Conservation (phyloP, 2,797 vertebrate genomes). For the Gallinago solitaria region DNA sequence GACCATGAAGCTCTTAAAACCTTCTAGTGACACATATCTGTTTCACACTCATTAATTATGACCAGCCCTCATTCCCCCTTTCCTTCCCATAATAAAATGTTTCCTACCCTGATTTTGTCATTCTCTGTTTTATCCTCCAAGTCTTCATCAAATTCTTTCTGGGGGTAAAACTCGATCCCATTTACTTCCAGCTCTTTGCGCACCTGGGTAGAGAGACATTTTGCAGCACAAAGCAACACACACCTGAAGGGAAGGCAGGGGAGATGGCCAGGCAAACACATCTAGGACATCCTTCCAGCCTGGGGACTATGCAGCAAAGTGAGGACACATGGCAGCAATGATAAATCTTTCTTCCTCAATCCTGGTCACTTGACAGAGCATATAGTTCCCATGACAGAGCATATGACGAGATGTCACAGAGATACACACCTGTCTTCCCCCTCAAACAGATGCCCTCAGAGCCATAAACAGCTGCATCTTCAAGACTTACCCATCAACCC, state of each 20-base stretch:
- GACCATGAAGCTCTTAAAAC: background rate
- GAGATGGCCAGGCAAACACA: background rate
- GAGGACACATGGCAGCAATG: background rate
- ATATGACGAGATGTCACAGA: background rate
- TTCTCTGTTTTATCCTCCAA: slow-evolving; percentile 97
- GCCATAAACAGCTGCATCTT: background rate
- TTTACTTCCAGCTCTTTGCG: slow-evolving; percentile 93
- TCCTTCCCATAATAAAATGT: background rate
- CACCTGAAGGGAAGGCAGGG: background rate
- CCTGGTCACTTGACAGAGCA: background rate
- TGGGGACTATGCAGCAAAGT: background rate
- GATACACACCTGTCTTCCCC: background rate
- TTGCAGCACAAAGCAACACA: slow-evolving; percentile 16
- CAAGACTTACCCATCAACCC: background rate
- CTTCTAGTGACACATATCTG: background rate
- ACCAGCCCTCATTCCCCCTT: background rate
- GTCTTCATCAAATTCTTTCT: slow-evolving; percentile 98
- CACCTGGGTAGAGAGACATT: slow-evolving; percentile 70
- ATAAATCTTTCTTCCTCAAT: background rate
- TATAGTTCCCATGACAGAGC: background rate
- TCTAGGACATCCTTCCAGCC: background rate
- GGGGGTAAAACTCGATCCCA: slow-evolving; percentile 96
- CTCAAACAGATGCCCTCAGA: background rate
- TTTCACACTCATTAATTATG: background rate
- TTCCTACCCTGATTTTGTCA: slow-evolving; percentile 95